Conservation (phyloP, 2,888 invertebrate species). For the Lysandra coridon region DNA sequence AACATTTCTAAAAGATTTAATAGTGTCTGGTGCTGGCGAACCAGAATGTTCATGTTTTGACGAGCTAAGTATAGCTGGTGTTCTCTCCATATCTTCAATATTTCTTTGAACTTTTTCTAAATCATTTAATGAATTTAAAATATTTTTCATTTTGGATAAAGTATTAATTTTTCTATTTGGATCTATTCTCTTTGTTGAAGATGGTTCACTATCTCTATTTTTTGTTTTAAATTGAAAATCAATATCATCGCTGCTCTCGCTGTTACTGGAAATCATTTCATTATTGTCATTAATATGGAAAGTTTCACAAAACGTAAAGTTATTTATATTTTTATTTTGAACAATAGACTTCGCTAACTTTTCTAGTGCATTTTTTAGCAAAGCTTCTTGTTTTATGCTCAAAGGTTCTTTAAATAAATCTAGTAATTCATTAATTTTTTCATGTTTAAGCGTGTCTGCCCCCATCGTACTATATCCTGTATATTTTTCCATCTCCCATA, state of each 20-base stretch:
- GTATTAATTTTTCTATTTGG: slow-evolving; percentile 46
- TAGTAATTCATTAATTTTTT: slow-evolving; percentile 64
- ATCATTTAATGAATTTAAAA: slow-evolving; percentile 58
- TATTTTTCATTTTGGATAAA: slow-evolving; percentile 56
- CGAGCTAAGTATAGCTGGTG: slow-evolving; percentile 3
- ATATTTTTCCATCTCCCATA: slow-evolving; percentile 71
- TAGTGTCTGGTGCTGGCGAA: not conserved
- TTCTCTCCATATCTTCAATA: slow-evolving; percentile 48
- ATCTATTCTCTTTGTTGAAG: slow-evolving; percentile 11
- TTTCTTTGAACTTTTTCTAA: slow-evolving; percentile 57
- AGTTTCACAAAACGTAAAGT: slow-evolving; percentile 60
- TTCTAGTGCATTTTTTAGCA: slow-evolving; percentile 63
- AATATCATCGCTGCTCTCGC: slow-evolving; percentile 28
- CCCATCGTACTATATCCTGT: slow-evolving; percentile 54
- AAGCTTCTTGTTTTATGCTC: slow-evolving; percentile 63
- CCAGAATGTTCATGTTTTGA: not conserved
- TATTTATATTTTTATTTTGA: slow-evolving; percentile 53
- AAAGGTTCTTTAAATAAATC: slow-evolving; percentile 70
- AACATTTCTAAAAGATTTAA: slow-evolving; percentile 52
- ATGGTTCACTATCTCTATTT: slow-evolving; percentile 32
- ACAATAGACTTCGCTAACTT: slow-evolving; percentile 60
- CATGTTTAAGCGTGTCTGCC: slow-evolving; percentile 61
- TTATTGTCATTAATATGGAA: slow-evolving; percentile 44
- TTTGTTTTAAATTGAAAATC: slow-evolving; percentile 37
- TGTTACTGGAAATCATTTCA: slow-evolving; percentile 42